phyloP scores from a whole-genome alignment of 1,140 invertebrate species.

The Plodia interpunctella region DNA sequence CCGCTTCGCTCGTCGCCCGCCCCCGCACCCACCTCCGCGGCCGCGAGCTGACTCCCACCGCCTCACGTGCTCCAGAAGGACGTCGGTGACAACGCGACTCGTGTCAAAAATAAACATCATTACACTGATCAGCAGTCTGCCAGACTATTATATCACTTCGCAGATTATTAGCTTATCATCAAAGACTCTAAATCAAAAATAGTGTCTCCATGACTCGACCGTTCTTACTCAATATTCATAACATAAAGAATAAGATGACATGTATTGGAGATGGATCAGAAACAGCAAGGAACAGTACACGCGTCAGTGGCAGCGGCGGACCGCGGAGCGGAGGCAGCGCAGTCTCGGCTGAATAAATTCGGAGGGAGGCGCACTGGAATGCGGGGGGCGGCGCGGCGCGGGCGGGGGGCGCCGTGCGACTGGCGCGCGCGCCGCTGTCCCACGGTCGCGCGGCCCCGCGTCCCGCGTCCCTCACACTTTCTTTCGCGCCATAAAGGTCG shows the following conservation, averaged over 20 bases:
- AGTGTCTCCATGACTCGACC: neutral
- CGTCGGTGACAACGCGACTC: neutral
- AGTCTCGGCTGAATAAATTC: conserved; percentile 66
- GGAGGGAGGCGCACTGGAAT: conserved; percentile 71
- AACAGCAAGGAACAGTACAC: neutral
- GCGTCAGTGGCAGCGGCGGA: conserved; percentile 17
- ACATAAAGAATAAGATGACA: conserved; percentile 1
- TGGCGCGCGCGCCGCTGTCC: conserved; percentile 70
- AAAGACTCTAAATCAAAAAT: conserved; percentile 2
- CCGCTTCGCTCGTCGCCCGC: conserved; percentile 34
- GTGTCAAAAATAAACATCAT: conserved; percentile 1
- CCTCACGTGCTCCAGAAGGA: conserved; percentile 10
- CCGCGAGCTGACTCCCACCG: conserved; percentile 12
- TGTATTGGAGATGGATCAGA: neutral
- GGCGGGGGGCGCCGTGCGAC: conserved; percentile 67
- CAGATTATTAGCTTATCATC: conserved; percentile 11
- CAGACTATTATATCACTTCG: conserved; percentile 3
- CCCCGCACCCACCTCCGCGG: conserved; percentile 27
- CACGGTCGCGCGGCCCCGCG: conserved; percentile 60
- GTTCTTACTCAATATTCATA: conserved; percentile 1
- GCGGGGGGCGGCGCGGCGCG: conserved; percentile 55
- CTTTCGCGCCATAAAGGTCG: conserved; percentile 76
- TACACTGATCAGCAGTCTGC: neutral
- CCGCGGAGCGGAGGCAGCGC: conserved; percentile 20
- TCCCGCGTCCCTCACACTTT: conserved; percentile 63